These are phyloP conservation scores for Ctenosaura bakeri DNA, from an alignment of 2,797 vertebrate genomes.

Conservation along the genomic window DNA sequence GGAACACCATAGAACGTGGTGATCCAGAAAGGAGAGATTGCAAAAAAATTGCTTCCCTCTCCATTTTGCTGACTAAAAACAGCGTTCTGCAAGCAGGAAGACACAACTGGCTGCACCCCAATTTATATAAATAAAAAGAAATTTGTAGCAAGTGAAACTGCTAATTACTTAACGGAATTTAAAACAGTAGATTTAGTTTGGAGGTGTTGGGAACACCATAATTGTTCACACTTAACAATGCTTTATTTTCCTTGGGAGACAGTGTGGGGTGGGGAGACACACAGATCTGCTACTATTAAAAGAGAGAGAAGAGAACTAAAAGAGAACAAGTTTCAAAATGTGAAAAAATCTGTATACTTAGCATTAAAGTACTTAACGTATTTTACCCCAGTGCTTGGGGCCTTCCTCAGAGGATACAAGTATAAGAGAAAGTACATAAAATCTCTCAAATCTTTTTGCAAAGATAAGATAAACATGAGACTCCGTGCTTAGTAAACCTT, in stretches of 20 bases:
- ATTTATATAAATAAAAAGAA: not conserved
- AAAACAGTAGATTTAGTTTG: not conserved
- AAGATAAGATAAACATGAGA: no score
- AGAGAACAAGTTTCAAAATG: no score
- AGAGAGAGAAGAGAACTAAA: no score
- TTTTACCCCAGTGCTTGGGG: no score
- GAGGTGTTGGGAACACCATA: not conserved
- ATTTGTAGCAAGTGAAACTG: not conserved
- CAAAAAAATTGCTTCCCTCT: not conserved
- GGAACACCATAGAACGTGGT: not conserved
- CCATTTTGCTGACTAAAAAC: constrained; percentile 5
- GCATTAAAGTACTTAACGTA: no score
- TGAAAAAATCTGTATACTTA: no score
- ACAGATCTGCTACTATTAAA: no score
- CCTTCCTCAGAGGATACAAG: no score
- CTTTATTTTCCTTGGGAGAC: not conserved
- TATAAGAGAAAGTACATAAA: no score
- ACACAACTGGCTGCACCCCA: not conserved
- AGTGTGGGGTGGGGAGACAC: not conserved
- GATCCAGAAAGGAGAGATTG: not conserved
- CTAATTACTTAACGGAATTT: not conserved
- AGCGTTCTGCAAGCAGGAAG: not conserved
- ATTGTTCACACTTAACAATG: not conserved
- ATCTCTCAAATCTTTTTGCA: no score
- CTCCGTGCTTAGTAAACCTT: no score